Evolutionary conservation across 2,888 invertebrate genomes (phyloP).

Genomic region (Diarsia rubi): DNA sequence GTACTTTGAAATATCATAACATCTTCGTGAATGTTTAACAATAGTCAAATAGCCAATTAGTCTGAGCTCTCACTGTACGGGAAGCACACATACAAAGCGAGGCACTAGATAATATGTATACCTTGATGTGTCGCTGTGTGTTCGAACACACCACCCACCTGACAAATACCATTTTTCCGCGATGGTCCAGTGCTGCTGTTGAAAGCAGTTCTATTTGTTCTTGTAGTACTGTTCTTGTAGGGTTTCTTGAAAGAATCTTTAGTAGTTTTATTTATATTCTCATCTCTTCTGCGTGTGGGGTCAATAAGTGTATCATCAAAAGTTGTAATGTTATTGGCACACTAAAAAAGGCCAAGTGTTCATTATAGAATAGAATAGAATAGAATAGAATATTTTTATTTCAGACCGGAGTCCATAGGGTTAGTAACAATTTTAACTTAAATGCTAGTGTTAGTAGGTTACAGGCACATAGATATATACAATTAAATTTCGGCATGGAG

Average conservation of each 20-base stretch:
- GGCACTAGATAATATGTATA: too few relatives aligned
- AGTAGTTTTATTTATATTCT: slow-evolving; percentile 10
- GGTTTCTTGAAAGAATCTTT: not conserved
- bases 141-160: slow-evolving; percentile 23
- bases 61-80: too few relatives aligned
- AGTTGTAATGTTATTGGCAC: not conserved
- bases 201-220: not conserved
- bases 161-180: slow-evolving; percentile 48
- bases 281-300: slow-evolving; percentile 15
- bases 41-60: too few relatives aligned
- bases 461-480: too few relatives aligned
- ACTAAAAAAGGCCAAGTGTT: slow-evolving; percentile 11
- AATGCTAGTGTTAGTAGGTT: too few relatives aligned
- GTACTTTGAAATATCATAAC: too few relatives aligned
- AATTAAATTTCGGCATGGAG: too few relatives aligned
- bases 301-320: not conserved
- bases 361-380: not conserved
- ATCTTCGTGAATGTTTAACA: too few relatives aligned
- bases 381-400: too few relatives aligned
- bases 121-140: not conserved
- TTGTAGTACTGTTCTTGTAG: slow-evolving; percentile 4
- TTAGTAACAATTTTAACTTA: too few relatives aligned
- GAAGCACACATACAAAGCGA: too few relatives aligned
- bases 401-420: too few relatives aligned
- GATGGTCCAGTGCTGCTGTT: not conserved